Evolutionary conservation across 2,113 vertebrate species (phyloP).

Genomic region (Miniopterus natalensis): DNA sequence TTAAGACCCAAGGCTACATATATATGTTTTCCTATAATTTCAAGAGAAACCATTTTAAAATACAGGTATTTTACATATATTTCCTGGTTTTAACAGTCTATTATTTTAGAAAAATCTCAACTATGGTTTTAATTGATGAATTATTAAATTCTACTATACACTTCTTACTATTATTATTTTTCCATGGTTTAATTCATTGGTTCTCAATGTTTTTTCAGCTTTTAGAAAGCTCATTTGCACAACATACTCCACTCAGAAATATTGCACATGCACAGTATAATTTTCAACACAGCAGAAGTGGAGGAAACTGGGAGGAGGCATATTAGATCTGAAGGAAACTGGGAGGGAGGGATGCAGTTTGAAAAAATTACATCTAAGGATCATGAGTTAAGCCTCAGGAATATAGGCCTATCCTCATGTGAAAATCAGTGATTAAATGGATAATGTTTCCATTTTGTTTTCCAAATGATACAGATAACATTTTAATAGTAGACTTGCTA

Average conservation of each 20-base stretch:
- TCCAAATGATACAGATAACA: neutral
- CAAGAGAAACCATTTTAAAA: slow-evolving; percentile 9
- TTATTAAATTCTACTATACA: slow-evolving; percentile 35
- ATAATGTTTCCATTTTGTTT: slow-evolving; percentile 32
- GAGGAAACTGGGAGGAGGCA: neutral
- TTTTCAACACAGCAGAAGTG: neutral
- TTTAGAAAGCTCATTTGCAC: slow-evolving; percentile 23
- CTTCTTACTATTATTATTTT: neutral
- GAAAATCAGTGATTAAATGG: neutral
- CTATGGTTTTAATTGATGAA: slow-evolving; percentile 36
- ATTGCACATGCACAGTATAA: neutral
- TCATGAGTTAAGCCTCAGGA: neutral
- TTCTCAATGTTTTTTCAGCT: slow-evolving; percentile 12
- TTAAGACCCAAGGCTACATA: neutral
- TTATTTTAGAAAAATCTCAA: slow-evolving; percentile 7
- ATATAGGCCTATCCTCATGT: neutral
- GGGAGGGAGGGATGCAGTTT: neutral
- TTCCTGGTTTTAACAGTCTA: slow-evolving; percentile 23
- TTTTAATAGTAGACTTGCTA: neutral
- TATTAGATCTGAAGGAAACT: neutral
- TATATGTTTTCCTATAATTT: neutral
- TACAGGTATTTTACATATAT: neutral
- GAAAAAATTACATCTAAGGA: neutral
- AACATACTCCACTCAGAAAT: neutral
- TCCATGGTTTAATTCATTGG: neutral